phyloP scores from a whole-genome alignment of 2,888 invertebrate genomes.

The Cancer borealis region DNA sequence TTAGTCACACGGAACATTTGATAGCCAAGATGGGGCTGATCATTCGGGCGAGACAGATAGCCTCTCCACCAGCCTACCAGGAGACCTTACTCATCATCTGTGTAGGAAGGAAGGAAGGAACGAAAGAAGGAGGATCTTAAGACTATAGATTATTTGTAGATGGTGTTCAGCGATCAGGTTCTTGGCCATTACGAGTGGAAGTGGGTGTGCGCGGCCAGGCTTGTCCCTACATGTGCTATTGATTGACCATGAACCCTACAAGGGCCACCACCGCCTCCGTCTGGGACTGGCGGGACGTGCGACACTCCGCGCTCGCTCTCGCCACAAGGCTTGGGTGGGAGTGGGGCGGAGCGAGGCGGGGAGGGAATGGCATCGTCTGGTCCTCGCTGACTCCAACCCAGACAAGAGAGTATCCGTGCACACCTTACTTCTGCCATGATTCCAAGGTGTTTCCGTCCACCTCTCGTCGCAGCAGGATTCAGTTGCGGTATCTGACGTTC shows the following conservation, averaged over 20 bases:
- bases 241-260: conserved; percentile 49
- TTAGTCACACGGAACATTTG: conserved; percentile 16
- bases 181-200: neutral
- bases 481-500: too few species aligned
- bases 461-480: too few species aligned
- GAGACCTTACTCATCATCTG: neutral
- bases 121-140: neutral
- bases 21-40: neutral
- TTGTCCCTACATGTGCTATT: conserved; percentile 54
- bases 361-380: conserved; percentile 42
- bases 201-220: conserved; percentile 46
- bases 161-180: neutral
- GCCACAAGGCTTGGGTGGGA: neutral
- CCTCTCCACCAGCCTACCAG: neutral
- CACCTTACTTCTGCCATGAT: neutral
- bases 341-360: neutral
- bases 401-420: neutral
- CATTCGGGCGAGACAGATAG: neutral
- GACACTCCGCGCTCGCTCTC: neutral
- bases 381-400: neutral
- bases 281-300: conserved; percentile 6
- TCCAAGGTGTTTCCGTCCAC: too few species aligned
- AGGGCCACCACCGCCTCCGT: conserved; percentile 31
- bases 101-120: neutral
- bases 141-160: neutral